Percentiles rank a stretch among this genome's conserved stretches.
Conservation (phyloP, 2,888 invertebrate species). For the Noctua janthina region DNA sequence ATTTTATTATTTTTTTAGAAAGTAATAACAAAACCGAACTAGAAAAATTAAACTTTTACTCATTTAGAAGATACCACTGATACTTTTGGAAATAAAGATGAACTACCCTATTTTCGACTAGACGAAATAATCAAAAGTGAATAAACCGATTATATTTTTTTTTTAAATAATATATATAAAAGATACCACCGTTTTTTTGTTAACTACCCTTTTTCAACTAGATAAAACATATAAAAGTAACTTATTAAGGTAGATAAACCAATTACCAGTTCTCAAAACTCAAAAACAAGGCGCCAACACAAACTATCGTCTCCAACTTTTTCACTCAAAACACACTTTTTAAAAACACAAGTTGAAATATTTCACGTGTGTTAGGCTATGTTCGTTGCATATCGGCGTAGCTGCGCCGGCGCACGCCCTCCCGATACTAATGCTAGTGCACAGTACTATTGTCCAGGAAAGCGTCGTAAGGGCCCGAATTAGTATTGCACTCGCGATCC, state of each 20-base stretch:
- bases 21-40: conserved; percentile 25
- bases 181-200: conserved; percentile 36
- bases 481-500: conserved; percentile 80
- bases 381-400: conserved; percentile 65
- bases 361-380: conserved; percentile 63
- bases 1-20: conserved; percentile 36
- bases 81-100: neutral
- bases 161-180: neutral
- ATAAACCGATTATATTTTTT: neutral
- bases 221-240: neutral
- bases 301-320: conserved; percentile 14
- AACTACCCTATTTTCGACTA: neutral
- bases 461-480: conserved; percentile 79
- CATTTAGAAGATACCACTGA: conserved; percentile 40
- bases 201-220: neutral
- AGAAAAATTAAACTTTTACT: neutral
- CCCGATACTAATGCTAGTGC: conserved; percentile 81
- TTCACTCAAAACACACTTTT: conserved; percentile 57
- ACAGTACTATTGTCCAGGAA: conserved; percentile 82
- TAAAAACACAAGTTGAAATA: conserved; percentile 45
- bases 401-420: conserved; percentile 78
- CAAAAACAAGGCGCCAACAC: neutral
- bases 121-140: neutral
- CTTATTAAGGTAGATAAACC: neutral
- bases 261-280: conserved; percentile 46